Percentiles rank a stretch among this genome's conserved stretches.
Evolutionary conservation across 2,113 vertebrate genomes (phyloP).

Genomic region (cattle (Bos taurus)): DNA sequence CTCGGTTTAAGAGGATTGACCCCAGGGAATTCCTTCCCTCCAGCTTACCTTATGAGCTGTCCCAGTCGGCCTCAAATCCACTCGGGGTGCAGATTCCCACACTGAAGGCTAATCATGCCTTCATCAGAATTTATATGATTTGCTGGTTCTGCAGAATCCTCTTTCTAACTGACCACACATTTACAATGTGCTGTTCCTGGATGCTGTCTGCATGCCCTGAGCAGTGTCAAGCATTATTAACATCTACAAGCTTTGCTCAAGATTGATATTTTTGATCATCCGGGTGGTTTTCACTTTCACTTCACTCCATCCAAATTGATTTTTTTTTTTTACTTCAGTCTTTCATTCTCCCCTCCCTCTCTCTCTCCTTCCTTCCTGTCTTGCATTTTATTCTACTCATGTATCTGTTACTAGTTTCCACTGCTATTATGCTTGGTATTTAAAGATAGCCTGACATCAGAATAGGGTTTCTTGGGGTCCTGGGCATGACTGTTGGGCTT

Average conservation of each 20-base stretch:
- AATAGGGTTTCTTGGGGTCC: background rate
- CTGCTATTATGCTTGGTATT: background rate
- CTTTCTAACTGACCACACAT: slow-evolving; percentile 47
- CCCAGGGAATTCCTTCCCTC: background rate
- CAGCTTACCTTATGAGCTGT: background rate
- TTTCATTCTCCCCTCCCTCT: background rate
- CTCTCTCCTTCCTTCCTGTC: background rate
- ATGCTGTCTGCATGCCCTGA: background rate
- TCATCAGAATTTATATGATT: slow-evolving; percentile 31
- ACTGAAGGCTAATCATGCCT: slow-evolving; percentile 19
- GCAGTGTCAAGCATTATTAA: slow-evolving; percentile 35
- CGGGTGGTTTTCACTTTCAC: background rate
- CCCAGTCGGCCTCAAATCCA: background rate
- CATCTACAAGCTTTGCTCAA: background rate
- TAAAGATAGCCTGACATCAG: background rate
- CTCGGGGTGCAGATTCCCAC: background rate
- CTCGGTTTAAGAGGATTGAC: background rate
- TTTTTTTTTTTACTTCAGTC: background rate
- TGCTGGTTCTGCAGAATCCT: slow-evolving; percentile 29
- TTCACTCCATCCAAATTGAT: background rate
- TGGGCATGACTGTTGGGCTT: background rate
- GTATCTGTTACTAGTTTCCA: background rate
- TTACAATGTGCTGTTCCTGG: slow-evolving; percentile 15
- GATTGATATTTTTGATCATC: background rate
- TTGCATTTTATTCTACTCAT: background rate